Conservation (phyloP, 2,888 invertebrate genomes). For the Yponomeuta plumbellus region DNA sequence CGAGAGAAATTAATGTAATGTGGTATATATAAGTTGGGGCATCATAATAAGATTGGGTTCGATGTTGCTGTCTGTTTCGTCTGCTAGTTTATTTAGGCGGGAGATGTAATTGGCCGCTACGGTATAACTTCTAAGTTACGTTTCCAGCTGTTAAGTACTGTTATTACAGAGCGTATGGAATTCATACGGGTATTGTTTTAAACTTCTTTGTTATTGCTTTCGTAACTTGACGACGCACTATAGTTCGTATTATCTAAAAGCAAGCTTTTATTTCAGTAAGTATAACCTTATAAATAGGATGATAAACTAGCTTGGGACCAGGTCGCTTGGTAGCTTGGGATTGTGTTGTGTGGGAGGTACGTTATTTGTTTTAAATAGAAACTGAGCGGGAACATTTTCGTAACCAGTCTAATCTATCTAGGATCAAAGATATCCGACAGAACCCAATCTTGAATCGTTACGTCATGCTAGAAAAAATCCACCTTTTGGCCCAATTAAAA, state of each 20-base stretch:
- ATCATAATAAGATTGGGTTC: conserved; percentile 59
- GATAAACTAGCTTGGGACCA: no score
- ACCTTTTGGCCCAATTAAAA: conserved; percentile 55
- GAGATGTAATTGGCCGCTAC: conserved; percentile 35
- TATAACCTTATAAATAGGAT: no score
- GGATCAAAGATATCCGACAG: neutral
- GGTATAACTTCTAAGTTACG: conserved; percentile 22
- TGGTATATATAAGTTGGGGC: conserved; percentile 61
- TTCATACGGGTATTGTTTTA: conserved; percentile 18
- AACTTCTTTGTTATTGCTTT: conserved; percentile 15
- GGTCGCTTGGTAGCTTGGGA: no score
- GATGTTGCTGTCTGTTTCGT: conserved; percentile 57
- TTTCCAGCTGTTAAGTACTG: conserved; percentile 21
- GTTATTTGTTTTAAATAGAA: no score
- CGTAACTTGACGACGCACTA: neutral
- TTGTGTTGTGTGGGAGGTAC: no score
- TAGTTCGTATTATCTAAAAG: neutral
- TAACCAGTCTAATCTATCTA: no score
- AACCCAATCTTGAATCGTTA: neutral
- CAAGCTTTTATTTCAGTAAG: no score
- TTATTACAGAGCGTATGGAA: conserved; percentile 20
- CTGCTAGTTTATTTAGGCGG: conserved; percentile 48
- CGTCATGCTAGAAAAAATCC: conserved; percentile 4
- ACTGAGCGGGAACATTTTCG: no score
- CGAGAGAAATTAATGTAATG: conserved; percentile 72